Conservation (phyloP, 2,113 vertebrate genomes). For the Pelecanus crispus region DNA sequence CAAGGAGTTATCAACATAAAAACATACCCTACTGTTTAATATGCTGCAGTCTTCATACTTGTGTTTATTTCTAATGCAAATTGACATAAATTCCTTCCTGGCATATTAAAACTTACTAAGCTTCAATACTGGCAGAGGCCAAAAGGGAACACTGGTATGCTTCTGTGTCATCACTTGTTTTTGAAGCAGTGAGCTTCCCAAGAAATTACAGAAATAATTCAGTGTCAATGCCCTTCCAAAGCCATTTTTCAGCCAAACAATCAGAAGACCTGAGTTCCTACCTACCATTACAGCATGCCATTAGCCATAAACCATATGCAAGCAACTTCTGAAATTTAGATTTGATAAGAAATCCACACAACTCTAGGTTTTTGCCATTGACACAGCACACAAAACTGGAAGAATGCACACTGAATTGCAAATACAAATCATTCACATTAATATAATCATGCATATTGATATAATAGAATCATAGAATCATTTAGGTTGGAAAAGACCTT, state of each 20-base stretch:
- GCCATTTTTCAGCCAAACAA: background rate
- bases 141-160: background rate
- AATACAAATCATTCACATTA: background rate
- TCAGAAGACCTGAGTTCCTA: background rate
- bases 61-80: background rate
- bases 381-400: background rate
- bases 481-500: too few species aligned
- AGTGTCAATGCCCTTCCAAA: background rate
- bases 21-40: background rate
- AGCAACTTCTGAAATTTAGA: background rate
- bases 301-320: background rate
- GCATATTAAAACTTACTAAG: background rate
- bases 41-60: background rate
- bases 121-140: background rate
- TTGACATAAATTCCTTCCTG: background rate
- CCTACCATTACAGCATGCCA: background rate
- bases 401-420: background rate
- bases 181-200: background rate
- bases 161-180: background rate
- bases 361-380: background rate
- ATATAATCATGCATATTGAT: background rate
- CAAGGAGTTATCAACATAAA: background rate
- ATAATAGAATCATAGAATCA: too few species aligned
- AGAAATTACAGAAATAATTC: background rate
- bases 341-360: background rate